Conservation (phyloP, 2,113 vertebrate species). For the Sclerurus mexicanus region DNA sequence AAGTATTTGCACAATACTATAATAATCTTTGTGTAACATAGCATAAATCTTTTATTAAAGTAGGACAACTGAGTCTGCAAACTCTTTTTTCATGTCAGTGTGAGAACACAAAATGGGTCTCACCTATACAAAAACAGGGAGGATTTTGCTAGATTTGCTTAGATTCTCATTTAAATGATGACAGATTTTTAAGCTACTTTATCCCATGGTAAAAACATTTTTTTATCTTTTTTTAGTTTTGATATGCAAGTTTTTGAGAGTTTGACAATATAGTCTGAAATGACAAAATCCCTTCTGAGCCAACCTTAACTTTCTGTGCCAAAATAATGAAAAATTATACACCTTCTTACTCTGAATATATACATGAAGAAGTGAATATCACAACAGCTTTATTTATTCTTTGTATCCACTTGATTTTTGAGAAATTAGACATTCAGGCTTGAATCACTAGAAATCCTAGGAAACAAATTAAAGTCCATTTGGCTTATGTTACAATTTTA, state of each 20-base stretch:
- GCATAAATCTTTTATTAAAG: constrained; percentile 13
- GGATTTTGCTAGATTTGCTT: neutral
- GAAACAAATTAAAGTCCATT: neutral
- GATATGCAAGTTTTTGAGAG: neutral
- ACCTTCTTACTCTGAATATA: neutral
- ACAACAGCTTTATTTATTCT: neutral
- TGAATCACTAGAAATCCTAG: neutral
- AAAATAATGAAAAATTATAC: neutral
- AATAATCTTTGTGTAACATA: neutral
- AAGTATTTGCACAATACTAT: neutral
- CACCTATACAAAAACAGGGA: neutral
- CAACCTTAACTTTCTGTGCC: neutral
- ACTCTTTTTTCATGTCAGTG: neutral
- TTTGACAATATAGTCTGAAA: neutral
- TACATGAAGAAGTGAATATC: neutral
- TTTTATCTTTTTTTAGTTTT: neutral
- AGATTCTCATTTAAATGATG: constrained; percentile 3
- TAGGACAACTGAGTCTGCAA: neutral
- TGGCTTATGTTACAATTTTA: neutral
- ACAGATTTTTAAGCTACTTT: neutral
- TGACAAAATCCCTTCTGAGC: neutral
- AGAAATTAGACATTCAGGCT: neutral
- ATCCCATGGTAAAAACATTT: neutral
- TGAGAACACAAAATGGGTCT: neutral
- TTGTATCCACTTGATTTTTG: neutral